phyloP scores from a whole-genome alignment of 2,113 vertebrate species.

The Thinocorus orbignyianus region DNA sequence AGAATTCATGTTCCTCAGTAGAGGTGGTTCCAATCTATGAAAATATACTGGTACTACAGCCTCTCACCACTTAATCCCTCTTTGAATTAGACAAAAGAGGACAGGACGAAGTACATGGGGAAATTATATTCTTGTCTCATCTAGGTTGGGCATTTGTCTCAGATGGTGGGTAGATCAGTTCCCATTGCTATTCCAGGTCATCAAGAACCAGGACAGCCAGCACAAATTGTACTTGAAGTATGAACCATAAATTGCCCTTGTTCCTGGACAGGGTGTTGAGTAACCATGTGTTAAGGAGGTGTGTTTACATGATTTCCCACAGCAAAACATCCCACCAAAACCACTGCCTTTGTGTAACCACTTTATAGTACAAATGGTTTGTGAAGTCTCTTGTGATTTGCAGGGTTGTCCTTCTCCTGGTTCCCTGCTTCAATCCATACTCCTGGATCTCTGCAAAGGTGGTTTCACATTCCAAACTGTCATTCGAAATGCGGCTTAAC shows the following conservation, averaged over 20 bases:
- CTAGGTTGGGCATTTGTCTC: background rate
- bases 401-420: background rate
- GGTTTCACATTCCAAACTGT: background rate
- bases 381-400: background rate
- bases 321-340: background rate
- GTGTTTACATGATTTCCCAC: background rate
- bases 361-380: background rate
- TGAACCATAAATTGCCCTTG: background rate
- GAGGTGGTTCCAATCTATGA: background rate
- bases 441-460: background rate
- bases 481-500: background rate
- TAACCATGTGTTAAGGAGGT: background rate
- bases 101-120: background rate
- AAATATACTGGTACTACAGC: too few species aligned
- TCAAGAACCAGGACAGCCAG: background rate
- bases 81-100: background rate
- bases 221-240: background rate
- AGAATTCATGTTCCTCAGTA: background rate
- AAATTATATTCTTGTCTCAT: background rate
- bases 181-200: background rate
- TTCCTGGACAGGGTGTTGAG: background rate
- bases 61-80: background rate
- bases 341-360: background rate
- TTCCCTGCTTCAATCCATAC: background rate
- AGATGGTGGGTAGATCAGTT: background rate